phyloP scores from a whole-genome alignment of 2,113 vertebrate genomes.

The Nesogale talazaci region DNA sequence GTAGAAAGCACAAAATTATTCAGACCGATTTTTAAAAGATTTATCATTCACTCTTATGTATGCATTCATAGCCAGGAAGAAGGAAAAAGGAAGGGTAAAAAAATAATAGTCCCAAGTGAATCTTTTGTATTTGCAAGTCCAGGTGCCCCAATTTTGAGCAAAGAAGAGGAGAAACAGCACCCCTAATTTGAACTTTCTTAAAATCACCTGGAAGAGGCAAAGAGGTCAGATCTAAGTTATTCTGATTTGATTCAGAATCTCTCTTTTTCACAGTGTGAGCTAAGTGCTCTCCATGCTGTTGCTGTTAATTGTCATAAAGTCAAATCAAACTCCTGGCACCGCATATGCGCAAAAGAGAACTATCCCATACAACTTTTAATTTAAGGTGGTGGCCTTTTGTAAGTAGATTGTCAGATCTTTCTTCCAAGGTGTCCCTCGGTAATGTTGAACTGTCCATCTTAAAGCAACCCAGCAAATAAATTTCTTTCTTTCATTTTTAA shows the following conservation, averaged over 20 bases:
- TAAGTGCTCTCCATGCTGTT: neutral
- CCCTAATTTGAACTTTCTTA: neutral
- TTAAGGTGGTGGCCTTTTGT: neutral
- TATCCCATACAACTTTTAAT: neutral
- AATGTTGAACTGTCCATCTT: neutral
- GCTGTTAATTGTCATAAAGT: neutral
- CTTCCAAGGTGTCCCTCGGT: neutral
- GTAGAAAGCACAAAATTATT: neutral
- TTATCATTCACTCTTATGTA: neutral
- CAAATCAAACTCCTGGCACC: neutral
- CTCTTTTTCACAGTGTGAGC: neutral
- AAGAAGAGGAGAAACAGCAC: neutral
- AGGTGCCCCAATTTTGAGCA: neutral
- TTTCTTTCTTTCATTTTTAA: too few species aligned
- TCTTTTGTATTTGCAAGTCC: neutral
- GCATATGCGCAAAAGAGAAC: neutral
- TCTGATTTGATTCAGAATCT: neutral
- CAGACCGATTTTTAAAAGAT: neutral
- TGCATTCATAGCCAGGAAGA: neutral
- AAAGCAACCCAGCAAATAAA: too few species aligned
- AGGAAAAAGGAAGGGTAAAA: too few species aligned
- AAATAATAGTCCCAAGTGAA: neutral
- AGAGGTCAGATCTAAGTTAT: neutral
- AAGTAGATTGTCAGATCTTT: neutral
- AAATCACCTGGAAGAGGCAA: neutral